Base-by-base conservation (phyloP, 2,888 invertebrate genomes). In the Helicoverpa assulta region DNA sequence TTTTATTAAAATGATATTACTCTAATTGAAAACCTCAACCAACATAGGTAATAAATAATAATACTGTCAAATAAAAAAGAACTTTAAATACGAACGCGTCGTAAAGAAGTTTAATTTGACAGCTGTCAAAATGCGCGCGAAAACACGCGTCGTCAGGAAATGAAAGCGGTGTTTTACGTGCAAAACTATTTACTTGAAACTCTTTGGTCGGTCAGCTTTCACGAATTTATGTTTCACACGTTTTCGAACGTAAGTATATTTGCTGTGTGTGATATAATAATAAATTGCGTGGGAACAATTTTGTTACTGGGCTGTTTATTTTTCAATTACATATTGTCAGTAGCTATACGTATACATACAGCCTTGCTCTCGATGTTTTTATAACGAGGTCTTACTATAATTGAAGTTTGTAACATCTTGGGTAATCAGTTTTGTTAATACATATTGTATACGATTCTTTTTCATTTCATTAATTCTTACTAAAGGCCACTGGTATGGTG, bases 141-240 rank as follows among this genome's bases (percentile, higher is more conserved):
- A 85, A 80, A 73, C 75, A 73, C 68, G 69, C 79, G 71, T 66
- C 75, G 78, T 78, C 78, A 85, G 85, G 83, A 86, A 88, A 88
- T 84, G 89, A 89, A 89, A 89, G 89, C 79, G 73, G 70, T 82
- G 73, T 80, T 87, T 83, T 81, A 81, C 77, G 80, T 81, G 80
- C 79, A 85, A 84, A 81, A 78, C 78, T 84, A 83, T 85, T 81
- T 79, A 78, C 71, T 84, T 70, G 76, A 78, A 66, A 70, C 80
- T 69, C 58, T 78, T 74, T 79, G 82, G 82, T 63, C 67, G 79
- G 84, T 81, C 83, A 86, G 89, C 93, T 93, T 93, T 92, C 90
- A 84, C 87, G 86, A 85, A 89, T 92, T 90, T 92, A 87, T 90
- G 89, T 90, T 94, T 94, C 94, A 91, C 94, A 94, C 94, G 94